Percentiles rank a stretch among this genome's conserved stretches.
Conservation (phyloP, 2,113 vertebrate genomes). For the Corythornis madagascariensis region DNA sequence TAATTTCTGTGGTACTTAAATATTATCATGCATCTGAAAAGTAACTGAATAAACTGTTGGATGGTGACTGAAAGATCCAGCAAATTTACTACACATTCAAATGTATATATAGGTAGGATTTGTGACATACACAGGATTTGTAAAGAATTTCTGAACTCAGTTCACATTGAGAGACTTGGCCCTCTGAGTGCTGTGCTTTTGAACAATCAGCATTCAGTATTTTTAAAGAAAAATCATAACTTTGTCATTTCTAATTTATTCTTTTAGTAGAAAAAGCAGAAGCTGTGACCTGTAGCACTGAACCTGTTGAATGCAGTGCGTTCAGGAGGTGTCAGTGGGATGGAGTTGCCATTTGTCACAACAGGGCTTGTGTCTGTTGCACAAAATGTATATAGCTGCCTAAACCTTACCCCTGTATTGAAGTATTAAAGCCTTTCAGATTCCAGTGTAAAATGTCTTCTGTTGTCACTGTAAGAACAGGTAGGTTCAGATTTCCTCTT, state of each 20-base stretch:
- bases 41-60: not conserved
- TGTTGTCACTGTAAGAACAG: not conserved
- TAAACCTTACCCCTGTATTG: not conserved
- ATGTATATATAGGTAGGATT: not conserved
- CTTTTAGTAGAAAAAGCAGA: not conserved
- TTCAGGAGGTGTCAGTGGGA: not conserved
- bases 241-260: conserved; percentile 29
- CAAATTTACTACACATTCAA: not conserved
- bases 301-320: not conserved
- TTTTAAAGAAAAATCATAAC: not conserved
- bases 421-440: conserved; percentile 6
- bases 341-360: not conserved
- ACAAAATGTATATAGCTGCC: conserved; percentile 22
- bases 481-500: not conserved
- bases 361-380: not conserved
- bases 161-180: not conserved
- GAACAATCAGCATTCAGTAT: not conserved
- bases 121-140: not conserved
- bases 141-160: not conserved
- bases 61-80: not conserved
- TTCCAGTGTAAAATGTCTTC: not conserved
- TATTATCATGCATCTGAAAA: not conserved
- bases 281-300: not conserved
- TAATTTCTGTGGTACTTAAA: not conserved
- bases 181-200: not conserved